These are phyloP conservation scores for Ceratina japonica DNA, from an alignment of 1,140 invertebrate genomes.

Conservation along the genomic window DNA sequence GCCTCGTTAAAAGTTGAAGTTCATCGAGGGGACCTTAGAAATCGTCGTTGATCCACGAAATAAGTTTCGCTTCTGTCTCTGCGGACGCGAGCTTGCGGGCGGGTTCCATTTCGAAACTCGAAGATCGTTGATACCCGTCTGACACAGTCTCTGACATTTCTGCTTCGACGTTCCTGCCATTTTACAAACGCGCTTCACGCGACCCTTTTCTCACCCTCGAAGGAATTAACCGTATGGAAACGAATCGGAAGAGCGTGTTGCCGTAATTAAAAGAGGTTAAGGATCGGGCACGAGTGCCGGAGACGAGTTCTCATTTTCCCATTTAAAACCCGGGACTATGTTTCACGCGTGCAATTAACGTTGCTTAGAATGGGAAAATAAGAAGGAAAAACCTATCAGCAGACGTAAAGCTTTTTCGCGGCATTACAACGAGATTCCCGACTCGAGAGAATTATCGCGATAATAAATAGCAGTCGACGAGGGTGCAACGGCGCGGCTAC, in stretches of 20 bases:
- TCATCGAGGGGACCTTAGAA: conserved; percentile 6
- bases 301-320: not conserved
- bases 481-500: not conserved
- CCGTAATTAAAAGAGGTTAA: not conserved
- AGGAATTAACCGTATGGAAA: not conserved
- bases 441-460: conserved; percentile 32
- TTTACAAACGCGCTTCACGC: not conserved
- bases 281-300: not conserved
- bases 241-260: not conserved
- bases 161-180: not conserved
- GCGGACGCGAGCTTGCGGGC: conserved; percentile 21
- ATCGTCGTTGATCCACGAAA: conserved; percentile 14
- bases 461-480: conserved; percentile 15
- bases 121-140: conserved; percentile 25
- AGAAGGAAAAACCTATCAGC: not conserved
- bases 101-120: conserved; percentile 1
- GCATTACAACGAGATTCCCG: conserved; percentile 1
- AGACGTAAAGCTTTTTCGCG: conserved; percentile 1
- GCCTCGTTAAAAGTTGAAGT: conserved; percentile 56
- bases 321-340: not conserved
- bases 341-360: not conserved
- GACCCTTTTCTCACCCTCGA: not conserved
- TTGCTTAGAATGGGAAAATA: not conserved
- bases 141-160: not conserved
- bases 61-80: conserved; percentile 27